These are phyloP conservation scores for Notarius lentiginosus DNA, from an alignment of 2,113 vertebrate genomes.

Conservation along the genomic window DNA sequence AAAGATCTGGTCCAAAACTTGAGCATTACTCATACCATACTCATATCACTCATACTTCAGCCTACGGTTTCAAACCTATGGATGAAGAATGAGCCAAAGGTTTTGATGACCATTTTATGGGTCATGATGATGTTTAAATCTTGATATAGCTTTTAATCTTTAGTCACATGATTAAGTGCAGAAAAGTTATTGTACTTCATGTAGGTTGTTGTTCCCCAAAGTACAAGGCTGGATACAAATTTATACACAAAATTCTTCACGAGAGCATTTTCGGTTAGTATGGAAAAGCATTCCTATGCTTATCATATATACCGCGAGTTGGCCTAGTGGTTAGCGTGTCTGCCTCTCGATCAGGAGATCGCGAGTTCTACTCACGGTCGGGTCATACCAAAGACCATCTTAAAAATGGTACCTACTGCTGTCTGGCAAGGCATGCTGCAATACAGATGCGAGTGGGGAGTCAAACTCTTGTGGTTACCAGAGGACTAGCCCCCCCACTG, in stretches of 20 bases:
- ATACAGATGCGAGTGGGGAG: too few species aligned
- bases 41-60: not conserved
- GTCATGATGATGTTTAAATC: not conserved
- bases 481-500: too few species aligned
- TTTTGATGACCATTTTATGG: not conserved
- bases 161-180: not conserved
- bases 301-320: too few species aligned
- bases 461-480: too few species aligned
- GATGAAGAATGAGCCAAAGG: not conserved
- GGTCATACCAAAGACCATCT: too few species aligned
- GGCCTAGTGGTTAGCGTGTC: too few species aligned
- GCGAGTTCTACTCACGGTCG: too few species aligned
- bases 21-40: not conserved
- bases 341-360: too few species aligned
- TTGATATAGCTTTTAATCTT: not conserved
- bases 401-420: too few species aligned
- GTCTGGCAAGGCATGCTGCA: too few species aligned
- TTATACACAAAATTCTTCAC: not conserved
- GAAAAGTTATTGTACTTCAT: not conserved
- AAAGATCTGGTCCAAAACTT: not conserved
- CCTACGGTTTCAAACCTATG: not conserved
- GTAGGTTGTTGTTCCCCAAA: not conserved
- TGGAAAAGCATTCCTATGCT: too few species aligned
- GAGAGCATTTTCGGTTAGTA: not conserved
- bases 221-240: not conserved